Conservation (phyloP, 2,113 vertebrate genomes). For the Spermophilus dauricus region DNA sequence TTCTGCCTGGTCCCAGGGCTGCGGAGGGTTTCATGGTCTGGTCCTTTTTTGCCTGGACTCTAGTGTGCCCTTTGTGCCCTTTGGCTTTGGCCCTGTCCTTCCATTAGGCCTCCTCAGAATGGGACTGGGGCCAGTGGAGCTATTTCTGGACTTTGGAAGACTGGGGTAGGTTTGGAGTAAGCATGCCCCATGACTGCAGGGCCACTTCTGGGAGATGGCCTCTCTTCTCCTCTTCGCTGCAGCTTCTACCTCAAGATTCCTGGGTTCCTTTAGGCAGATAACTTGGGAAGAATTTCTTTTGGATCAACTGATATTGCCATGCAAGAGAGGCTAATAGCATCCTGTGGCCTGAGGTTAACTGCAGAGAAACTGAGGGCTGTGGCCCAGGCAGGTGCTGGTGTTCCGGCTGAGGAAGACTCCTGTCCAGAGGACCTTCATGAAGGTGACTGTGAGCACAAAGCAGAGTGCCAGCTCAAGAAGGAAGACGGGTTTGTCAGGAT, state of each 20-base stretch:
- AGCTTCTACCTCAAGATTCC: not conserved
- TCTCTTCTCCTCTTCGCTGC: not conserved
- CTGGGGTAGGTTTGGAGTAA: not conserved
- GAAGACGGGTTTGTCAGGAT: not conserved
- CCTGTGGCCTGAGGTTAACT: not conserved
- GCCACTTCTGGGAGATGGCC: not conserved
- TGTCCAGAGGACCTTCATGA: not conserved
- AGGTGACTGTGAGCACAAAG: not conserved
- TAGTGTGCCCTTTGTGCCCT: not conserved
- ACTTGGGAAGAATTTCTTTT: not conserved
- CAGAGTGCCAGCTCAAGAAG: not conserved
- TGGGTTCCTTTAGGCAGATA: not conserved
- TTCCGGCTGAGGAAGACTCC: not conserved
- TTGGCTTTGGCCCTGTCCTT: not conserved
- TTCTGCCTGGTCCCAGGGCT: not conserved
- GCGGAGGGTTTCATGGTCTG: not conserved
- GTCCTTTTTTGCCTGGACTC: not conserved
- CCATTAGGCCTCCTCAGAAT: not conserved
- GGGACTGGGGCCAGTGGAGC: not conserved
- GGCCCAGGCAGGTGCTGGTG: not conserved
- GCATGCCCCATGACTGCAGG: no score
- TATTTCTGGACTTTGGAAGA: not conserved
- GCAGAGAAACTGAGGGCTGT: not conserved
- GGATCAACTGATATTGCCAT: not conserved
- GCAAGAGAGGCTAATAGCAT: not conserved